These are phyloP conservation scores for Drosophila orosa DNA, from an alignment of 1,140 invertebrate genomes.

Conservation along the genomic window DNA sequence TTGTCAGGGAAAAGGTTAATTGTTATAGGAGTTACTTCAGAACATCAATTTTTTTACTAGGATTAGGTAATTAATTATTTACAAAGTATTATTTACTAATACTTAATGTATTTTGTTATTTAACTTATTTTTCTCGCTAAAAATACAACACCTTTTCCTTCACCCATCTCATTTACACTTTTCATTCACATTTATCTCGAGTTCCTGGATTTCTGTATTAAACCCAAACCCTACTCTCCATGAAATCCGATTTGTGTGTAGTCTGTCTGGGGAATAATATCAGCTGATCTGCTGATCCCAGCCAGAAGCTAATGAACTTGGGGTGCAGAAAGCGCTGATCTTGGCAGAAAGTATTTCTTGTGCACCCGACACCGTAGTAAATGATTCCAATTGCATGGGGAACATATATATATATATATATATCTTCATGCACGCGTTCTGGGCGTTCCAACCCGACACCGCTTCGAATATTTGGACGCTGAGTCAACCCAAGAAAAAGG, in stretches of 20 bases:
- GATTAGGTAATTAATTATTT: too few species aligned
- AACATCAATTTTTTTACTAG: too few species aligned
- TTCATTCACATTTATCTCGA: slow-evolving; percentile 23
- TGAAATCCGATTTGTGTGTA: slow-evolving; percentile 23
- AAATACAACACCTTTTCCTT: not conserved
- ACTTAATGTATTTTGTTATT: too few species aligned
- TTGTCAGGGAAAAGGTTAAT: slow-evolving; percentile 4
- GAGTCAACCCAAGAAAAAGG: slow-evolving; percentile 43
- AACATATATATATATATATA: slow-evolving; percentile 1
- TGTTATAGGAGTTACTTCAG: too few species aligned
- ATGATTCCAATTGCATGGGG: slow-evolving; percentile 10
- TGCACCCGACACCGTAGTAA: slow-evolving; percentile 39
- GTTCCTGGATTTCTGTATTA: slow-evolving; percentile 14
- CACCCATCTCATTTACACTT: not conserved
- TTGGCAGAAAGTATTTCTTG: slow-evolving; percentile 11
- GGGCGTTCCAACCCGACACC: slow-evolving; percentile 12
- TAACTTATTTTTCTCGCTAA: too few species aligned
- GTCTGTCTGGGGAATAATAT: slow-evolving; percentile 6
- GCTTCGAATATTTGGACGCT: slow-evolving; percentile 49
- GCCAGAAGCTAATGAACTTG: slow-evolving; percentile 71
- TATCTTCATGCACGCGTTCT: slow-evolving; percentile 10
- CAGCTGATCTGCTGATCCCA: slow-evolving; percentile 35
- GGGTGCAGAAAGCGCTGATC: slow-evolving; percentile 46
- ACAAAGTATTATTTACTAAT: too few species aligned
- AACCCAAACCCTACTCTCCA: not conserved